Evolutionary conservation across 2,888 invertebrate species (phyloP), one percentile per base, ranked within the genome.

Genomic region (Sclerodermus sp.): DNA sequence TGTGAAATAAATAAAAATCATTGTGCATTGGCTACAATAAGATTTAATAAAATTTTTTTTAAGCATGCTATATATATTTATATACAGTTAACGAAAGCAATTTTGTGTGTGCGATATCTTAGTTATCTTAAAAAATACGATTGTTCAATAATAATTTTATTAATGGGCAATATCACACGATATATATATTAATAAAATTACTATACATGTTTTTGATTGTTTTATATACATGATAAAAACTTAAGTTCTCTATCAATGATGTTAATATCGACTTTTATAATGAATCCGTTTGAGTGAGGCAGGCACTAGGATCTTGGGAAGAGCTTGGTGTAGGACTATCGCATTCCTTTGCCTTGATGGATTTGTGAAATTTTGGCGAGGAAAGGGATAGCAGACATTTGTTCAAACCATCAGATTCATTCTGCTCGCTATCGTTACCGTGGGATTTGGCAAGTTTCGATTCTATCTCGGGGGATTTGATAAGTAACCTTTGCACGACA

Each of bases 1-100:
- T 61, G 60, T 67, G 23, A 66, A 71, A 70, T 68, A 70, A 71
- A 69, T 69, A 60, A 68, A 67, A 71, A 64, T 51, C 60, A 70
- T 23, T 60, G 64, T 68, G 66, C 66, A 52, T 66, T 53, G 45
- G 49, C 68, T 64, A 66, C 61, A 64, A 61, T 45, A 62, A 65
- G 53, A 58, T 71, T 72, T 71, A 72, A 72, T 71, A 45, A 57
- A 62, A 57, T 59, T 23, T 8, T 59, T 56, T 60, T 57, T 66
- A 64, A 49, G 63, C 67, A 68, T 72, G 71, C 72, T 69, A 57
- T 61, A 62, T 68, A 55, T 64, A 70, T 69, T 56, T 61, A 62
- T 68, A 55, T 64, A 70, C 63, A 68, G 30, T 61, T 67, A 59
- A 50, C 49, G 53, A 52, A 51, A 59, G 66, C 64, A 23, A 23